Base-by-base conservation (phyloP, 2,113 vertebrate genomes). In the Egretta garzetta region DNA sequence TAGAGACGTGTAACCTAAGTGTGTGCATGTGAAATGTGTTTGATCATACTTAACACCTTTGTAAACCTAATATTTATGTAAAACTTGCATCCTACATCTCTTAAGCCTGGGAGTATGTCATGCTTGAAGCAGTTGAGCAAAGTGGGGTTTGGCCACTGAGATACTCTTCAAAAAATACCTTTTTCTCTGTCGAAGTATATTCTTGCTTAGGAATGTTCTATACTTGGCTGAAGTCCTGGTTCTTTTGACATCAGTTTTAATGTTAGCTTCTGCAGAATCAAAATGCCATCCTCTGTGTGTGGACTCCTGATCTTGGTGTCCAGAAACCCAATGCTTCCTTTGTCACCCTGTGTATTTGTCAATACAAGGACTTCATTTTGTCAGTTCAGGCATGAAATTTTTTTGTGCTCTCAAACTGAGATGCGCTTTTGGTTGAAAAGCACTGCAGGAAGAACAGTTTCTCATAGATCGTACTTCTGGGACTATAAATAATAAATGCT, bases 401-500 rank as follows among this genome's bases (percentile, higher is more conserved):
- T 64, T 81, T 76, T 66, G 45, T 66, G 55, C 55, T 82, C 32
- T 88, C 45, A 68, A 90, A 55, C 41, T 41, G 81, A 88, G 72
- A 73, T 90, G 63, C 60, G 58, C 74, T 88, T 93, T 59, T 50
- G 41, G 71, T 92, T 96, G 67, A 94, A 97, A 95, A 93, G 94
- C 92, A 55, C 79, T 94, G 79, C 88, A 90, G 80, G 71, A 96
- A 91, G 88, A 95, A 88, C 41, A 71, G 21, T 92, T 92, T 86
- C 85, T 88, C 90, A n/a, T 32, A 66, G 74, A 90, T 37, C 6
- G 0, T 80, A 22, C 75, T 93, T 86, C 75, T 83, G 80, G 85
- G 82, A 72, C 55, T 77, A 71, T 96, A 96, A 96, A 97, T 96
- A 97, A 94, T 92, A 93, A 93, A 80, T 96, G 80, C 49, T 73